These are phyloP conservation scores for Glandiceps talaboti DNA, from an alignment of 53 echinoderm and acorn worm species.

Conservation along the genomic window DNA sequence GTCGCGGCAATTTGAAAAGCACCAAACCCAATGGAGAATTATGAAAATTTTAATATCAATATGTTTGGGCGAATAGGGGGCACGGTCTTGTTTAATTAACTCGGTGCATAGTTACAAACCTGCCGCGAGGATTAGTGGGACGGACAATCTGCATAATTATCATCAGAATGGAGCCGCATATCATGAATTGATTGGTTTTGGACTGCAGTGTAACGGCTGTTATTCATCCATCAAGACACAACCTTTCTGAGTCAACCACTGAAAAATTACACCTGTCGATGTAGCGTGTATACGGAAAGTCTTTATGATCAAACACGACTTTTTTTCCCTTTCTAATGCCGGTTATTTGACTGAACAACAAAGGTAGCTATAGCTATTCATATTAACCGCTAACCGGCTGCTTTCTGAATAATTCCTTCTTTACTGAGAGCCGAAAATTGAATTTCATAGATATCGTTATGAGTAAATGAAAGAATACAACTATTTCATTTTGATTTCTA, in stretches of 20 bases:
- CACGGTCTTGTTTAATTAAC: background rate
- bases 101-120: background rate
- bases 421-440: too few relatives aligned
- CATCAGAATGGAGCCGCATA: background rate
- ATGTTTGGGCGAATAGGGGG: background rate
- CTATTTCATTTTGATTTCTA: too few relatives aligned
- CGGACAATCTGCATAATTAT: background rate
- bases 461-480: too few relatives aligned
- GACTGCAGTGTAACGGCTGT: background rate
- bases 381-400: too few relatives aligned
- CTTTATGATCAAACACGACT: background rate
- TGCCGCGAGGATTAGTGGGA: background rate
- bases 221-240: background rate
- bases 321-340: background rate
- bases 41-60: background rate
- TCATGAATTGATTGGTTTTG: background rate
- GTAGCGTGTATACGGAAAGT: background rate
- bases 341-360: too few relatives aligned
- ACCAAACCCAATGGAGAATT: background rate
- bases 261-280: background rate
- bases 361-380: too few relatives aligned
- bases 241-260: background rate
- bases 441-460: too few relatives aligned
- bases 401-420: too few relatives aligned
- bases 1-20: background rate